Evolutionary conservation across 2,797 vertebrate genomes (phyloP).

Genomic region (Tenualosa thibaudeaui): DNA sequence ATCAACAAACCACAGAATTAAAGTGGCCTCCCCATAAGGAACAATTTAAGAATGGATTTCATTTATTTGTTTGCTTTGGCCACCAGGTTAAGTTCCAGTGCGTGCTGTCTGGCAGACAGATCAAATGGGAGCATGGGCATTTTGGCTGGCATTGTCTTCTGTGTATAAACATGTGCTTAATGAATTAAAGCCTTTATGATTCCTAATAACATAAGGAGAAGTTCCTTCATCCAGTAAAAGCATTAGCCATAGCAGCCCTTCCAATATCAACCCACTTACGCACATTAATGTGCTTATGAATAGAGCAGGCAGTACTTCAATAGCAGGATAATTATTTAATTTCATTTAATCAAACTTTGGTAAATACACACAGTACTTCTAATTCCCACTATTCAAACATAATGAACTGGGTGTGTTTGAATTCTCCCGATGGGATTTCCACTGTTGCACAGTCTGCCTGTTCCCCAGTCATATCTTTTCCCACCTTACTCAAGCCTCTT

Average conservation of each 20-base stretch:
- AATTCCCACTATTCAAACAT: too few relatives aligned
- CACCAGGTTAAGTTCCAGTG: neutral
- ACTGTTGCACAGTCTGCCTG: too few relatives aligned
- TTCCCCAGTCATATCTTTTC: too few relatives aligned
- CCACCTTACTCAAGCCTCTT: too few relatives aligned
- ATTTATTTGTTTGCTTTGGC: neutral
- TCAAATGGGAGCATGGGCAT: neutral
- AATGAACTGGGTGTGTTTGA: too few relatives aligned
- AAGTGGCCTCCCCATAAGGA: neutral
- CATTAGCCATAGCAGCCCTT: neutral
- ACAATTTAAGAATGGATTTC: neutral
- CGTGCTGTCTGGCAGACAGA: neutral
- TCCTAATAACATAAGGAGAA: neutral
- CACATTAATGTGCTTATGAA: neutral
- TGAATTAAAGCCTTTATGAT: neutral
- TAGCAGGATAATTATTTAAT: neutral
- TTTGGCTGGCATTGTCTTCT: neutral
- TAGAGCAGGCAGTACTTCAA: neutral
- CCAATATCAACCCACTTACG: neutral
- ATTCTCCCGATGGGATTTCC: too few relatives aligned
- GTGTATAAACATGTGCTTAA: neutral
- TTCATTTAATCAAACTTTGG: neutral
- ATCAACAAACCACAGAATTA: neutral
- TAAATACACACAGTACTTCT: too few relatives aligned
- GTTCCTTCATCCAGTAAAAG: neutral